phyloP scores from a whole-genome alignment of 2,888 invertebrate species.

The Smittia sp. region DNA sequence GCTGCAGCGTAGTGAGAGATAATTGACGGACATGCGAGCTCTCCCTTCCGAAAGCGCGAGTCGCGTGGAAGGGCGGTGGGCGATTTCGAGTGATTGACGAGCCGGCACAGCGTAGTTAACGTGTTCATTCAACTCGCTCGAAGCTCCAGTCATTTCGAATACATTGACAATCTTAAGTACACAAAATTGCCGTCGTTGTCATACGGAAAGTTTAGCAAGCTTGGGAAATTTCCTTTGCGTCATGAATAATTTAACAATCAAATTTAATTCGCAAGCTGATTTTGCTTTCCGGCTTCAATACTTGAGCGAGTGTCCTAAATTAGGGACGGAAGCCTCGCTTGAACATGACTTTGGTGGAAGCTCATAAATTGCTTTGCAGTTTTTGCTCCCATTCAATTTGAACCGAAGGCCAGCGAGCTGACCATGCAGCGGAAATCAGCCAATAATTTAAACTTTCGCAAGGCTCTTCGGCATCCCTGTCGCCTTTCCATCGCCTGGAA shows the following conservation, averaged over 20 bases:
- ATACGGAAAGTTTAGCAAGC: too few species aligned
- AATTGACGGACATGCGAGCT: slow-evolving; percentile 26
- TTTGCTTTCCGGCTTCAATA: too few species aligned
- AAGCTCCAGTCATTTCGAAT: too few species aligned
- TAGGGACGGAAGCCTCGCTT: too few species aligned
- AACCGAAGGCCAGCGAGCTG: not conserved
- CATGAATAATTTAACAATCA: not conserved
- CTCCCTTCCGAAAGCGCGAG: not conserved
- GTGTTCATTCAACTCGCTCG: slow-evolving; percentile 22
- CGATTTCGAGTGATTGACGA: not conserved
- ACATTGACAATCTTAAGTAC: too few species aligned
- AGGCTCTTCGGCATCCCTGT: not conserved
- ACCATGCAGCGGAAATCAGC: slow-evolving; percentile 10
- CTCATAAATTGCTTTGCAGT: too few species aligned
- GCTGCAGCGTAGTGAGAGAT: not conserved
- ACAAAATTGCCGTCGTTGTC: too few species aligned
- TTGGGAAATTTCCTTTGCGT: not conserved
- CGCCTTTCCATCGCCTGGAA: slow-evolving; percentile 23
- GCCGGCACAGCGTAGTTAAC: not conserved
- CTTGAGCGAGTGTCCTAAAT: too few species aligned
- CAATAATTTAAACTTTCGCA: not conserved
- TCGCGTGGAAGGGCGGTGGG: not conserved
- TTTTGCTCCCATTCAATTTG: too few species aligned
- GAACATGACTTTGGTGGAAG: too few species aligned
- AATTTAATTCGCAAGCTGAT: too few species aligned